Base-by-base conservation (phyloP, 1,140 invertebrate species). In the Phthorimaea operculella region DNA sequence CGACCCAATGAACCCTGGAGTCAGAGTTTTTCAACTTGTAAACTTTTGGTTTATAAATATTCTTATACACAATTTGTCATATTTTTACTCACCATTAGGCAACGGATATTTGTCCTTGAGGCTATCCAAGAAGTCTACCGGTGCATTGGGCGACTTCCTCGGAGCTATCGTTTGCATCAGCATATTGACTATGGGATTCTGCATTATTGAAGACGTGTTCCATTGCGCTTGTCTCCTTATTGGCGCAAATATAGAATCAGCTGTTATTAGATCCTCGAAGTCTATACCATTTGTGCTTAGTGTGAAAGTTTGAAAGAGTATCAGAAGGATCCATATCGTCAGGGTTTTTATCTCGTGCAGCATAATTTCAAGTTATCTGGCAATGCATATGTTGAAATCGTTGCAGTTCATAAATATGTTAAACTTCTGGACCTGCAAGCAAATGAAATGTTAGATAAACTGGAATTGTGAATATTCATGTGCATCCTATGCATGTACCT, bases 91-190 rank as follows among this genome's bases (percentile, higher is more conserved):
- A 79, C 79, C 76, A 54, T 65, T 59, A 0, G 79, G 76, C 33
- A 79, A 57, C 18, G 74, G 68, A 60, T 80, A 82, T 15, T 39
- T 56, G 47, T 82, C 79, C 50, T 74, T 67, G 16, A 82, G 51
- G 39, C 75, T 63, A 34, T 82, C 75, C 36, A 82, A 80, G 4
- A 70, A 21, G 39, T 82, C 79, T 1, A 33, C 51, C 21, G 69
- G 59, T 33, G 66, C 52, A 8, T 53, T 55, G 0, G 74, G 73
- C 0, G 28, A 48, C 44, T 73, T 72, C 47, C 69, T 72, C 0
- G 62, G 56, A 9, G 70, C 60, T 4, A 71, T 57, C 17, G 72
- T 63, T 51, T 70, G 66, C 68, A 59, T 72, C 44, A 77, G 14
- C n/a, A 68, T 17, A 11, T 73, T 57, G n/a, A 77, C 44, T 17